Evolutionary conservation across 2,797 vertebrate genomes (phyloP).

Genomic region (Sciurus vulgaris): DNA sequence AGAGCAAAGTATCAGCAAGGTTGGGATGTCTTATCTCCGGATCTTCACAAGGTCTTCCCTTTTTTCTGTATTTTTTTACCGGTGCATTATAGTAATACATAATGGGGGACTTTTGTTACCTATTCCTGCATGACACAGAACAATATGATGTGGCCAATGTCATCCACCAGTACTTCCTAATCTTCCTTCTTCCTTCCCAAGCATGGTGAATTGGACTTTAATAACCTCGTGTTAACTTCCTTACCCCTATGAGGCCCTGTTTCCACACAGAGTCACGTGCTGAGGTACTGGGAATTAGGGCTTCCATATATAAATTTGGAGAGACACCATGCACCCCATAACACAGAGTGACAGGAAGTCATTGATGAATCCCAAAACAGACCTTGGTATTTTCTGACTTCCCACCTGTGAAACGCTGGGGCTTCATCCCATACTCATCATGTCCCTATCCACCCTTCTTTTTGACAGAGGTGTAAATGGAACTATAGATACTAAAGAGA

Average conservation of each 20-base stretch:
- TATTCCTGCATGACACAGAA: no score
- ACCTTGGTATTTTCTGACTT: conserved; percentile 52
- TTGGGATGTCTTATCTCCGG: not conserved
- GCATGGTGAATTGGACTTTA: not conserved
- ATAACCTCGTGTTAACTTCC: not conserved
- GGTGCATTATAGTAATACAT: no score
- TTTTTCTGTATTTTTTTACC: no score
- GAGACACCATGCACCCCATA: not conserved
- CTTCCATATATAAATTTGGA: not conserved
- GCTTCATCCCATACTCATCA: not conserved
- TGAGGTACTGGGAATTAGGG: not conserved
- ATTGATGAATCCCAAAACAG: conserved; percentile 40
- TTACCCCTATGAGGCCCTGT: not conserved
- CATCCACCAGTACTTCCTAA: no score
- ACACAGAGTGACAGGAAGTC: conserved; percentile 28
- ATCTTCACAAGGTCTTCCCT: not conserved
- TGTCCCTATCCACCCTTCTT: conserved; percentile 34
- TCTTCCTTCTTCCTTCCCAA: not conserved
- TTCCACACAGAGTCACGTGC: conserved; percentile 1
- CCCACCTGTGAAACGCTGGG: not conserved
- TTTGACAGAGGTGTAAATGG: conserved; percentile 65
- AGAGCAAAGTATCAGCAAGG: not conserved
- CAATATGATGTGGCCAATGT: no score
- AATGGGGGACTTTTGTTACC: no score
- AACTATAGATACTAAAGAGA: not conserved